Evolutionary conservation across 2,888 invertebrate genomes (phyloP).

Genomic region (Andrena dorsata): DNA sequence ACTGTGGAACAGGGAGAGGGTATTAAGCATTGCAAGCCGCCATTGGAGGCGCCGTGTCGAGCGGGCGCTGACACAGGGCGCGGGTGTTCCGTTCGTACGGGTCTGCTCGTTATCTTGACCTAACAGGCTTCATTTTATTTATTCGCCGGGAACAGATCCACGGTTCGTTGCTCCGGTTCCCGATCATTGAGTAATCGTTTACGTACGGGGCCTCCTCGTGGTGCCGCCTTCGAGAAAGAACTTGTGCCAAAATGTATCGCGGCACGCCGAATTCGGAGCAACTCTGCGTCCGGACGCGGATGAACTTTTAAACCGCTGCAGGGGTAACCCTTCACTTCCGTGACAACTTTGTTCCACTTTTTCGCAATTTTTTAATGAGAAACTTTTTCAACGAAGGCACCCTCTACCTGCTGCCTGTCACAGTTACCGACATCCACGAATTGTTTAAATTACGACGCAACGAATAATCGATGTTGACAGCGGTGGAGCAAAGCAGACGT

Average conservation of each 20-base stretch:
- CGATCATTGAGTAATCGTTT: constrained; percentile 19
- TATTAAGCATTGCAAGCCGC: not conserved
- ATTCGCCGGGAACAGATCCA: constrained; percentile 23
- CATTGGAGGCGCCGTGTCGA: constrained; percentile 21
- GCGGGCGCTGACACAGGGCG: constrained; percentile 16
- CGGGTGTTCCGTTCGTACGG: constrained; percentile 14
- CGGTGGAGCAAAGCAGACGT: not conserved
- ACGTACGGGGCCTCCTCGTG: not conserved
- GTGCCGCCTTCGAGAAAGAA: not conserved
- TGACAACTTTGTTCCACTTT: constrained; percentile 7
- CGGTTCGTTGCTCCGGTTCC: constrained; percentile 57
- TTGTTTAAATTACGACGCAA: not conserved
- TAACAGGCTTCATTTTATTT: constrained; percentile 48
- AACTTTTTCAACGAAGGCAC: not conserved
- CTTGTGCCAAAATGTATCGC: constrained; percentile 34
- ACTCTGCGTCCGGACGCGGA: not conserved
- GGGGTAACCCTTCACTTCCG: constrained; percentile 6
- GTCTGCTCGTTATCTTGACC: constrained; percentile 46
- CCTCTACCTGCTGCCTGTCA: not conserved
- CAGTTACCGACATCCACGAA: too few species aligned
- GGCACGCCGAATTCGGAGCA: not conserved
- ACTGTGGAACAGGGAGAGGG: not conserved
- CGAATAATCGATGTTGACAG: not conserved
- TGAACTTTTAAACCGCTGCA: constrained; percentile 1
- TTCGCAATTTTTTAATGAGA: not conserved